phyloP scores from a whole-genome alignment of 2,888 invertebrate species.

The Nymphalis urticae region DNA sequence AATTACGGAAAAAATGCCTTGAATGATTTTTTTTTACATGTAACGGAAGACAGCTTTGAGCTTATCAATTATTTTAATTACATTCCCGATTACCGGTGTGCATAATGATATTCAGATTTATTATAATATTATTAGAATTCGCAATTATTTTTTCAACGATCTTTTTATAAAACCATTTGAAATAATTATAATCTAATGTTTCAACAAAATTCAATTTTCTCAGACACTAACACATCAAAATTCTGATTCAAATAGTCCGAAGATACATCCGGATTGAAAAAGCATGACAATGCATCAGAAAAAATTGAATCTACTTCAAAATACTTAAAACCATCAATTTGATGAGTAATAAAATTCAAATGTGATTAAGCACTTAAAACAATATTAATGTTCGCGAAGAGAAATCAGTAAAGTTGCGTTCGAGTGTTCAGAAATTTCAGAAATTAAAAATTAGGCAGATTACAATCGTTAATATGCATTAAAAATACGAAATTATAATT shows the following conservation, averaged over 20 bases:
- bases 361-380: slow-evolving; percentile 27
- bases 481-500: slow-evolving; percentile 8
- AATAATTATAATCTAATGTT: background rate
- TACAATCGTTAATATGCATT: slow-evolving; percentile 19
- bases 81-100: background rate
- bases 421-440: background rate
- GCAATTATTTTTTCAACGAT: too few species aligned
- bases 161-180: too few species aligned
- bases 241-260: too few species aligned
- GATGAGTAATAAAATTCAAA: slow-evolving; percentile 30
- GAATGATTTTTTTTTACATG: background rate
- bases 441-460: slow-evolving; percentile 17
- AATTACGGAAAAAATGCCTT: slow-evolving; percentile 18
- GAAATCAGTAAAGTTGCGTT: slow-evolving; percentile 24
- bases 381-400: slow-evolving; percentile 23
- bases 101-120: too few species aligned
- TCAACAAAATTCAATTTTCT: background rate
- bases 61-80: slow-evolving; percentile 1
- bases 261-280: background rate
- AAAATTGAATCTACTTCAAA: background rate
- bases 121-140: too few species aligned
- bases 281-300: background rate
- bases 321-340: slow-evolving; percentile 23
- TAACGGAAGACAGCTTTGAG: background rate
- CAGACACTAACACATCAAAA: too few species aligned